These are phyloP conservation scores for Beroe ovata DNA, from an alignment of 37 sponge, comb jelly and placozoan genomes.

Conservation along the genomic window DNA sequence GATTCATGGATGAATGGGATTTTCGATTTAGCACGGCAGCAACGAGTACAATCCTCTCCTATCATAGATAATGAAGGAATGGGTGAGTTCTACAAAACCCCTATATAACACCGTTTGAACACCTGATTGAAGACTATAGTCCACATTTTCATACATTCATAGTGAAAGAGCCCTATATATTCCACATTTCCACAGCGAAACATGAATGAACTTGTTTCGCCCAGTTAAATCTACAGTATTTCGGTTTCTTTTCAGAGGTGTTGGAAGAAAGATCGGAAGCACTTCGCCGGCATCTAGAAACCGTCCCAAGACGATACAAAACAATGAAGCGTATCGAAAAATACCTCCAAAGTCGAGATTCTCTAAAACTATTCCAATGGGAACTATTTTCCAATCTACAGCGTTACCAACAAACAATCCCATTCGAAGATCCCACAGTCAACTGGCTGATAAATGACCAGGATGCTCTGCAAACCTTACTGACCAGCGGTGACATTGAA, in stretches of 20 bases:
- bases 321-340: neutral
- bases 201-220: too few species aligned
- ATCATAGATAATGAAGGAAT: too few species aligned
- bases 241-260: neutral
- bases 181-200: too few species aligned
- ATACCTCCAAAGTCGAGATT: neutral
- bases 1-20: neutral
- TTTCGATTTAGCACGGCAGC: too few species aligned
- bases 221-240: too few species aligned
- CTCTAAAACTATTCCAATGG: neutral
- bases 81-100: too few species aligned
- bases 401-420: neutral
- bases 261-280: neutral
- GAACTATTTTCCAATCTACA: neutral
- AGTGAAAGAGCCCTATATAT: too few species aligned
- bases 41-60: too few species aligned
- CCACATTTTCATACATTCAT: too few species aligned
- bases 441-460: neutral
- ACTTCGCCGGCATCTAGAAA: neutral
- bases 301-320: neutral
- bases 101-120: too few species aligned
- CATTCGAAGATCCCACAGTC: neutral
- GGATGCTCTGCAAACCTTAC: neutral
- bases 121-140: too few species aligned
- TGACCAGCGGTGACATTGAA: conserved; percentile 7